Evolutionary conservation across 1,140 invertebrate genomes (phyloP).

Genomic region (Pogonognathellus flavescens): DNA sequence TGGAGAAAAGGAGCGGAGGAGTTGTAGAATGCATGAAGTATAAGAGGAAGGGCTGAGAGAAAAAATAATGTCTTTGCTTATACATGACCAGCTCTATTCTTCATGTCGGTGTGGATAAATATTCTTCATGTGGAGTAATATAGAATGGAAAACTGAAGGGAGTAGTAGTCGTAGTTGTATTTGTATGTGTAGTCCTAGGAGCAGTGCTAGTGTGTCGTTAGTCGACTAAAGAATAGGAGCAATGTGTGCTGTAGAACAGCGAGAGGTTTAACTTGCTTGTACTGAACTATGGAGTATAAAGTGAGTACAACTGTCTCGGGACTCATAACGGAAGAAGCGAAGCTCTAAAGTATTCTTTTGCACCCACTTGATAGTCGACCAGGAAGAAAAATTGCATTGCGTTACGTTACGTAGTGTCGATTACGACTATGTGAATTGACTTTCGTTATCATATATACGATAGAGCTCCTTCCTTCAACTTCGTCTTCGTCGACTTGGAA

Average conservation of each 20-base stretch:
- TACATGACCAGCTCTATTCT: slow-evolving; percentile 10
- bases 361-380: slow-evolving; percentile 61
- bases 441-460: slow-evolving; percentile 30
- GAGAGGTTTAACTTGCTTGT: background rate
- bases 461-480: slow-evolving; percentile 9
- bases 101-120: slow-evolving; percentile 48
- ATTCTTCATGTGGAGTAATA: background rate
- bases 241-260: background rate
- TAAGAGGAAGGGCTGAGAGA: slow-evolving; percentile 9
- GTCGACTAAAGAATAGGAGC: background rate
- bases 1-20: background rate
- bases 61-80: slow-evolving; percentile 30
- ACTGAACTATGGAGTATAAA: slow-evolving; percentile 24
- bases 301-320: slow-evolving; percentile 63
- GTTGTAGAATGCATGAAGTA: background rate
- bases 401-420: slow-evolving; percentile 39
- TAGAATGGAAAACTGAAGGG: slow-evolving; percentile 3
- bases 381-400: slow-evolving; percentile 60
- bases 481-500: background rate
- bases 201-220: slow-evolving; percentile 14
- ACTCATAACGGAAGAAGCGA: slow-evolving; percentile 60
- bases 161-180: background rate
- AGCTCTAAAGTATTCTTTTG: slow-evolving; percentile 59
- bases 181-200: background rate
- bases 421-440: slow-evolving; percentile 48